A percentile compares a stretch with the other conserved stretches of the same genome.
These are phyloP conservation scores for Lobophora halterata DNA, from an alignment of 2,888 invertebrate genomes.

Conservation along the genomic window DNA sequence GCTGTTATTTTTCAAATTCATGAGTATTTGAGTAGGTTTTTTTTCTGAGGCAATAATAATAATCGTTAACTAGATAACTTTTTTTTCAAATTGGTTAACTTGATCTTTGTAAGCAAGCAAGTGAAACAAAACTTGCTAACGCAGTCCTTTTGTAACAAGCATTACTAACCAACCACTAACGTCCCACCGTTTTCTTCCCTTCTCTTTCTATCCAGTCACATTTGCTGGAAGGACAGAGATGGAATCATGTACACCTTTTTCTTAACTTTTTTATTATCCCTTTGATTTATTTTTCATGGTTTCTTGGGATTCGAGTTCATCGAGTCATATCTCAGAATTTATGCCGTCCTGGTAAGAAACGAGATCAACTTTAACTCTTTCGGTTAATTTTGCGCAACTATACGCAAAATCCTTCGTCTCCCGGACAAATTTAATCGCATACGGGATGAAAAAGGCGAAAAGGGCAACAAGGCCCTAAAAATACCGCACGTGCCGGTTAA, in stretches of 20 bases:
- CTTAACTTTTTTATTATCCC: slow-evolving; percentile 19
- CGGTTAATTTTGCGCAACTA: slow-evolving; percentile 21
- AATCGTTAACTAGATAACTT: too few relatives aligned
- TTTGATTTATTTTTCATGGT: slow-evolving; percentile 11
- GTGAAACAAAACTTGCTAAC: too few relatives aligned
- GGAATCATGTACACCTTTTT: slow-evolving; percentile 4
- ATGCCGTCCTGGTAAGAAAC: slow-evolving; percentile 27
- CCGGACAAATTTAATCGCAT: slow-evolving; percentile 9
- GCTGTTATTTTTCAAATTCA: too few relatives aligned
- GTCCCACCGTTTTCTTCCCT: neutral
- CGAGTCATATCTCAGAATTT: slow-evolving; percentile 13
- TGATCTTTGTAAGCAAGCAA: too few relatives aligned
- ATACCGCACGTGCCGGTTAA: slow-evolving; percentile 32
- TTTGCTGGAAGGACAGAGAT: slow-evolving; percentile 9
- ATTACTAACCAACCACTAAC: neutral
- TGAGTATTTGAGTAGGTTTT: too few relatives aligned
- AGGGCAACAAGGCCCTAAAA: slow-evolving; percentile 22
- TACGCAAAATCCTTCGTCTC: slow-evolving; percentile 17
- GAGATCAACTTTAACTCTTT: slow-evolving; percentile 34
- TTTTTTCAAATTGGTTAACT: too few relatives aligned
- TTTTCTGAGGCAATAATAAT: too few relatives aligned
- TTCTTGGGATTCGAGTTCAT: slow-evolving; percentile 18
- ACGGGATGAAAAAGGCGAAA: slow-evolving; percentile 13
- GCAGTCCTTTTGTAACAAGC: too few relatives aligned
- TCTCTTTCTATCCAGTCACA: slow-evolving; percentile 6